A percentile compares a stretch with the other conserved stretches of the same genome.
phyloP scores from a whole-genome alignment of 92 coral and sea anemone genomes.

The Paramuricea clavata region DNA sequence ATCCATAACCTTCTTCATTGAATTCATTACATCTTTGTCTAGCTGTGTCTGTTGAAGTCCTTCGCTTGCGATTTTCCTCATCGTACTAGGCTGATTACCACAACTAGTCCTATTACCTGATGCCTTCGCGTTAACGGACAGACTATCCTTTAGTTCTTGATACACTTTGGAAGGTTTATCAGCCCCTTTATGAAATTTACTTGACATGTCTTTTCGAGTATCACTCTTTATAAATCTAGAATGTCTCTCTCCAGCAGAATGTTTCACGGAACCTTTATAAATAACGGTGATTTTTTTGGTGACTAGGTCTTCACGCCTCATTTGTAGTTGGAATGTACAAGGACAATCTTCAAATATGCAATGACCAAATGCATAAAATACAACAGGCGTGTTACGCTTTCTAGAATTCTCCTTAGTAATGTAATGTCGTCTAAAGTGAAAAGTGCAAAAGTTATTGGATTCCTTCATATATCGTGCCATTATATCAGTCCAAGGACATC shows the following conservation, averaged over 20 bases:
- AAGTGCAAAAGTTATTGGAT: background rate
- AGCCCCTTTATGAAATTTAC: background rate
- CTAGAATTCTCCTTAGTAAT: background rate
- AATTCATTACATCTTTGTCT: conserved; percentile 2
- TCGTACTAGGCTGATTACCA: background rate
- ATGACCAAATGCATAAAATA: background rate
- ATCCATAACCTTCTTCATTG: background rate
- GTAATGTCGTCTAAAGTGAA: background rate
- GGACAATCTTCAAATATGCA: conserved; percentile 26
- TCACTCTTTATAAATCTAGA: conserved; percentile 18
- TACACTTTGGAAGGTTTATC: conserved; percentile 7
- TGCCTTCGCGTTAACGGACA: background rate
- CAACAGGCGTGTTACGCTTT: background rate
- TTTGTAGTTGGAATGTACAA: background rate
- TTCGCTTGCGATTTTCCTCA: conserved; percentile 13
- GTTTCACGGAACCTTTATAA: background rate
- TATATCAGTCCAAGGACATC: conserved; percentile 16
- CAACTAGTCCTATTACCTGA: conserved; percentile 17
- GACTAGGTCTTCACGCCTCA: background rate
- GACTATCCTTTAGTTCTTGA: conserved; percentile 4
- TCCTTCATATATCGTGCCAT: conserved; percentile 23
- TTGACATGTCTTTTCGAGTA: background rate
- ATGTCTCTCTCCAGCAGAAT: conserved; percentile 9
- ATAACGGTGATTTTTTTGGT: background rate
- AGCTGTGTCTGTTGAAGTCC: background rate